Conservation (phyloP, 2,888 invertebrate species). For the Chaetogeoica ovagalla region DNA sequence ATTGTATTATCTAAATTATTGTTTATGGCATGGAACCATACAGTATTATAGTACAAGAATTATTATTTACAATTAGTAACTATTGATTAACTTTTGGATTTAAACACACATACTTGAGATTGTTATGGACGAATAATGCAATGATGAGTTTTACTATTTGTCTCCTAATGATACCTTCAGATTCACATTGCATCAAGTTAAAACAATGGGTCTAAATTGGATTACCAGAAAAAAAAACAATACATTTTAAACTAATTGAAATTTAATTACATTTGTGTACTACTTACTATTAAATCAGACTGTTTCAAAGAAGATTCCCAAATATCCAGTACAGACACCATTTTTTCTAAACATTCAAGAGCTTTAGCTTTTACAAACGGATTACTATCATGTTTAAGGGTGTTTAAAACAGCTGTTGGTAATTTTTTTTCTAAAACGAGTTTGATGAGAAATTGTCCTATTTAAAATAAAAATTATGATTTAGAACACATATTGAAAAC, state of each 20-base stretch:
- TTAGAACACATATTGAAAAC: not conserved
- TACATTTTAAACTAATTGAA: not conserved
- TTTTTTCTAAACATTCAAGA: constrained; percentile 41
- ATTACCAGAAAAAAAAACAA: not conserved
- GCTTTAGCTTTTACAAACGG: constrained; percentile 47
- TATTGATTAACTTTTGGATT: not conserved
- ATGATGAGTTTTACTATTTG: constrained; percentile 38
- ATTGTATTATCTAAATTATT: not conserved
- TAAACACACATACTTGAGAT: constrained; percentile 20
- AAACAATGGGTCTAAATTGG: constrained; percentile 31
- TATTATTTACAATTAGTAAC: too few species aligned
- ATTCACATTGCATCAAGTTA: constrained; percentile 38
- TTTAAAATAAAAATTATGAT: not conserved
- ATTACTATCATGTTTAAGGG: constrained; percentile 34
- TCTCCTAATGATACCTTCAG: constrained; percentile 42
- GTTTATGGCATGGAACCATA: too few species aligned
- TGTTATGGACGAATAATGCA: not conserved
- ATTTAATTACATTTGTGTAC: not conserved
- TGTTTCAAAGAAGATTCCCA: constrained; percentile 26
- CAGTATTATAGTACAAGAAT: not conserved
- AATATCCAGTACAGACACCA: constrained; percentile 29
- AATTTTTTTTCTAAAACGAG: constrained; percentile 21
- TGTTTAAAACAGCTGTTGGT: constrained; percentile 12
- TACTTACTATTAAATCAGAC: constrained; percentile 21
- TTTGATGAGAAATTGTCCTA: not conserved